Evolutionary conservation across 2,113 vertebrate species (phyloP), one percentile per base, ranked within the genome.

Genomic region (Sylvilagus bachmani): DNA sequence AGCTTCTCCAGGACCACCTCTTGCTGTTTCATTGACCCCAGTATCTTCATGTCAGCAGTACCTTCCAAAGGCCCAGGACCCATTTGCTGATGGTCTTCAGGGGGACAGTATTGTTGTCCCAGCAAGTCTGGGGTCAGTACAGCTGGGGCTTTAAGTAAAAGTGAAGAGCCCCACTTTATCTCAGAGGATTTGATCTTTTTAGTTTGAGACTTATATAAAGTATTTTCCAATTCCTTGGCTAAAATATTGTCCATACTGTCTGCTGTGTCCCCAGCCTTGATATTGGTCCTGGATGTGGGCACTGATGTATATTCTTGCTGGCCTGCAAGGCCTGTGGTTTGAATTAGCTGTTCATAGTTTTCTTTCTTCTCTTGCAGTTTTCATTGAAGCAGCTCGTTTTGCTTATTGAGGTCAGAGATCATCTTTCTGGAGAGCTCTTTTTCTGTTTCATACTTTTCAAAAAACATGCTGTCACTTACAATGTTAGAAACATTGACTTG

Each of bases 351-450:
- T 33, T 94, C 97, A 69, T 9, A 96, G 87, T 91, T 97, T 91
- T 97, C 93, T 89, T 98, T 96, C 31, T 21, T 13, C 10, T 77
- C 66, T 93, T 86, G 94, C 85, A 98, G 78, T 75, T 86, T 95
- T 38, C 82, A 82, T 83, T 97, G 94, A 73, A 98, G 94, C 21
- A 86, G 86, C 51, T 93, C 89, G 29, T 97, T 98, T 90, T 97
- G 89, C 17, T 97, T 90, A 79, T 75, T 91, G 44, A 97, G 94
- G 7, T 86, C 38, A 66, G 75, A 17, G 36, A 98, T 88, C 87
- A 96, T 89, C 31, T 84, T 86, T 31, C 78, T 6, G 16, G 89
- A 71, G 58, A n/a, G 1, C 2, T 77, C n/a, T 74, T 84, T 78
- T 51, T 95, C 85, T 55, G 31, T 17, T n/a, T 95, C 85, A 29